Evolutionary conservation across 2,113 vertebrate genomes (phyloP), one percentile per base, ranked within the genome.

Genomic region (Sisor rabdophorus): DNA sequence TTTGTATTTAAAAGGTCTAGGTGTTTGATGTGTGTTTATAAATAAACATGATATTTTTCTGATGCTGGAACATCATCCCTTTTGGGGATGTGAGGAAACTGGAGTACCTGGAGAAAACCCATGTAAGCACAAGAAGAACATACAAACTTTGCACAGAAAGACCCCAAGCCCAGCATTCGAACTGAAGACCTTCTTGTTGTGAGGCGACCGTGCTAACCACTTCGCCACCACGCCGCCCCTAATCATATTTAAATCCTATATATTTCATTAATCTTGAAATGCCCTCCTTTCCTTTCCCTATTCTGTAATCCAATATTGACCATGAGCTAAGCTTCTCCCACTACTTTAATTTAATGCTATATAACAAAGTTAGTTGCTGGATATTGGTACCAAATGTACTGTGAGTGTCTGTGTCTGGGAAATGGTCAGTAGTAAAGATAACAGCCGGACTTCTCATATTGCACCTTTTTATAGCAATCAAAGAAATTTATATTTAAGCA

Each of bases 291-390:
- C 28, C 65, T 71, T 32, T 53, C 11, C 24, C 60, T 30, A 64
- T 58, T 71, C 58, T 55, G 32, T 72, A 72, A 78, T 78, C 64
- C 54, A 78, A 78, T 71, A 71, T 16, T 71, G 68, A 71, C 70
- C 76, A 30, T 30, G 54, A 54, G 50, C 76, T 54, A 44, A 63
- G 68, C 68, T 72, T 48, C 55, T 54, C 16, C 76, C 47, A 54
- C 50, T 72, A 72, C 58, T 72, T 78, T 64, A 63, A 78, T 78
- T 78, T 71, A 78, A 71, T 72, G 48, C 59, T 71, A 0, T 55
- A 54, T 71, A 78, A 78, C 19, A 47, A 78, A 63, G 69, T 78
- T 78, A 71, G 59, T 22, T 64, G 58, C 69, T 61, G 22, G 20
- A 72, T 68, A 78, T 64, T 72, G 69, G 76, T 71, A 55, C 69